These are phyloP conservation scores for Pipistrellus kuhlii DNA, from an alignment of 2,797 vertebrate genomes.

Conservation along the genomic window DNA sequence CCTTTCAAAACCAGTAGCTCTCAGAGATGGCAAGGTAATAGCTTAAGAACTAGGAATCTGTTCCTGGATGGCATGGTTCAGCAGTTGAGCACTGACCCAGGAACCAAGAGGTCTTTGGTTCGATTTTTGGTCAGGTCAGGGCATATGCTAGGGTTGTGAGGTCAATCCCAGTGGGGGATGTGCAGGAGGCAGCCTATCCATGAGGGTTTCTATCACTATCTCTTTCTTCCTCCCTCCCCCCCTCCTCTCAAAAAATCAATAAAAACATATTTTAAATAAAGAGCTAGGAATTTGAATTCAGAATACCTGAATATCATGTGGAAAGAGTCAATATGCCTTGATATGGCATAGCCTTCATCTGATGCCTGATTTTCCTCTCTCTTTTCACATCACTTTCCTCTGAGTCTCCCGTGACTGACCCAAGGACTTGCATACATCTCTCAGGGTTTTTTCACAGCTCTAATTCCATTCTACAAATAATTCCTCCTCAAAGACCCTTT, in stretches of 20 bases:
- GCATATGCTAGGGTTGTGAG: too few species aligned
- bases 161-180: too few species aligned
- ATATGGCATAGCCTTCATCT: background rate
- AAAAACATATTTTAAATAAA: background rate
- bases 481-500: background rate
- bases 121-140: too few species aligned
- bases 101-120: too few species aligned
- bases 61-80: too few species aligned
- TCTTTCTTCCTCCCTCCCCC: too few species aligned
- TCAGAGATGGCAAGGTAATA: background rate
- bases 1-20: background rate
- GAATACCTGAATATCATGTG: background rate
- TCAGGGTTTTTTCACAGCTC: background rate
- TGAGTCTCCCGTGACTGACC: background rate
- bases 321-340: background rate
- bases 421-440: background rate
- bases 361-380: background rate
- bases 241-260: too few species aligned
- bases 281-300: background rate
- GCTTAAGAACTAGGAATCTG: background rate
- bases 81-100: too few species aligned
- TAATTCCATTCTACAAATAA: constrained; percentile 4
- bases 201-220: too few species aligned
- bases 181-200: too few species aligned
- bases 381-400: background rate